Evolutionary conservation across 1,140 invertebrate genomes (phyloP).

Genomic region (Trinorchestia longiramus): DNA sequence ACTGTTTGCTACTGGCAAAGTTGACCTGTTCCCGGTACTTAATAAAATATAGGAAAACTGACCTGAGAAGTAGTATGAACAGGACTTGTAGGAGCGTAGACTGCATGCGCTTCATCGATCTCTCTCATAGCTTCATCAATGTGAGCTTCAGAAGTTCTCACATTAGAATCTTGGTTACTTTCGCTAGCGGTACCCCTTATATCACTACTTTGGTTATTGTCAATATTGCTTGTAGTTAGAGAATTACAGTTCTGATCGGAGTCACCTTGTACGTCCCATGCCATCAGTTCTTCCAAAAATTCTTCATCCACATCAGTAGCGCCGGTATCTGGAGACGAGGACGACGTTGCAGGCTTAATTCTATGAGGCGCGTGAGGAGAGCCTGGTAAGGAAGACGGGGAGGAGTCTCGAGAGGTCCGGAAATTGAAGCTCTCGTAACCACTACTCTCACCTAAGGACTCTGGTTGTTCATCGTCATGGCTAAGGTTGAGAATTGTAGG

Average conservation of each 20-base stretch:
- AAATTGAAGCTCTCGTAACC: constrained; percentile 86
- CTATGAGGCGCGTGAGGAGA: neutral
- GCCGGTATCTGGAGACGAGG: neutral
- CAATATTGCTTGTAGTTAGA: neutral
- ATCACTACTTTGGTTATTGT: neutral
- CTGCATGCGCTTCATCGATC: neutral
- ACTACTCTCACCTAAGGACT: constrained; percentile 84
- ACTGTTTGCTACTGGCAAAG: neutral
- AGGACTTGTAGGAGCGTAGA: neutral
- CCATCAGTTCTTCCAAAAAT: constrained; percentile 13
- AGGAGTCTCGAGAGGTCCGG: constrained; percentile 72
- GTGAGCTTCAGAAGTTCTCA: neutral
- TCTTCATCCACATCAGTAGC: constrained; percentile 31
- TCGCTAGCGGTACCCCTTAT: neutral
- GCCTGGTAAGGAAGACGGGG: constrained; percentile 64
- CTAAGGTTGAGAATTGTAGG: constrained; percentile 13
- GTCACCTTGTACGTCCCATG: neutral
- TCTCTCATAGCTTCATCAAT: neutral
- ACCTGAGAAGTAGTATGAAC: constrained; percentile 1
- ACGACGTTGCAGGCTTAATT: neutral
- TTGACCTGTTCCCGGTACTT: neutral
- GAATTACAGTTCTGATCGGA: neutral
- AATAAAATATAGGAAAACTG: neutral
- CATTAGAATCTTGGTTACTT: neutral
- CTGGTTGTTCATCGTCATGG: constrained; percentile 72